phyloP scores from a whole-genome alignment of 2,888 invertebrate species.

The Stenichneumon culpator region DNA sequence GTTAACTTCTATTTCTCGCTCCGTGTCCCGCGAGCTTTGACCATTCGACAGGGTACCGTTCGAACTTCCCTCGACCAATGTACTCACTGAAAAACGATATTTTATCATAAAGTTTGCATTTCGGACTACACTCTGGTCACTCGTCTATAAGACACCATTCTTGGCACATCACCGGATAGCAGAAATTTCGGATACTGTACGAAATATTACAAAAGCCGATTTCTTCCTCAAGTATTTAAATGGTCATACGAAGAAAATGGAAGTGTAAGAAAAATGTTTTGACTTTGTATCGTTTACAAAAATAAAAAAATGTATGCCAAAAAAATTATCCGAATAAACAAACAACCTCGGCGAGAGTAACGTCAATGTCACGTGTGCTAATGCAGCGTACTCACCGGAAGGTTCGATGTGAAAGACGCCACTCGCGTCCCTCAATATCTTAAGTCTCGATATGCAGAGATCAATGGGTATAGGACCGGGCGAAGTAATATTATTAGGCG shows the following conservation, averaged over 20 bases:
- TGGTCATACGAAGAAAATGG: too few species aligned
- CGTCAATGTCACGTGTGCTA: background rate
- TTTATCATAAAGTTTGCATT: background rate
- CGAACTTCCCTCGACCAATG: conserved; percentile 70
- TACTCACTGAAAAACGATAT: conserved; percentile 72
- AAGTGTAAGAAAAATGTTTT: too few species aligned
- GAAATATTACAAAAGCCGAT: too few species aligned
- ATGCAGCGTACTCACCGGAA: conserved; percentile 78
- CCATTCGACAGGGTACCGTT: conserved; percentile 70
- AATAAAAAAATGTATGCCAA: too few species aligned
- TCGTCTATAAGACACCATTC: too few species aligned
- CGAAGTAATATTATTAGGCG: conserved; percentile 92
- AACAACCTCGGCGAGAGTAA: too few species aligned
- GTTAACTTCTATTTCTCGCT: conserved; percentile 85
- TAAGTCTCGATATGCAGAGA: conserved; percentile 90
- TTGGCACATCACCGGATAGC: too few species aligned
- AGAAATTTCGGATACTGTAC: too few species aligned
- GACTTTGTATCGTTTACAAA: too few species aligned
- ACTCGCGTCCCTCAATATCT: conserved; percentile 89
- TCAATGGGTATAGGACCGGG: conserved; percentile 94
- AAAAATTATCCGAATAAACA: too few species aligned
- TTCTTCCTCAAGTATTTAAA: too few species aligned
- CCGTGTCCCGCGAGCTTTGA: conserved; percentile 77
- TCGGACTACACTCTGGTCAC: too few species aligned
- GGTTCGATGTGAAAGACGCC: conserved; percentile 92